Base-by-base conservation (phyloP, 2,113 vertebrate genomes). In the Gymnocephalus cernua region DNA sequence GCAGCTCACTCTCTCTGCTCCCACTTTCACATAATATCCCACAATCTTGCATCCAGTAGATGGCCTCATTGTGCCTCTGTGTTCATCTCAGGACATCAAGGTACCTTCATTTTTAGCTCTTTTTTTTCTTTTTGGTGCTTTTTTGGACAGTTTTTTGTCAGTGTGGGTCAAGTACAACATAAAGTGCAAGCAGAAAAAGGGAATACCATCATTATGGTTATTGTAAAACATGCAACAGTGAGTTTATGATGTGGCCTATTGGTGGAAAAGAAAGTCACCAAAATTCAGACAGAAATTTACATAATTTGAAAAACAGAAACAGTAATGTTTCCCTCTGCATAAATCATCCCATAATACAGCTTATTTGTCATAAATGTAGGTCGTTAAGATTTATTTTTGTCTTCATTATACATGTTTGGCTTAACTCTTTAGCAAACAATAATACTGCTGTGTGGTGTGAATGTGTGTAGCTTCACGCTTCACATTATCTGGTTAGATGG, bases 61-160 rank as follows among this genome's bases (percentile, higher is more conserved):
- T 94, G 94, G 93, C 93, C 83, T 84, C 91, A 82, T 93, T 87
- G 93, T 68, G 81, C 90, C 86, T 89, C 62, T 53, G 38, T 67
- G 71, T 93, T 91, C 74, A 87, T 64, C 21, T 29, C 61, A 78
- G 88, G 83, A 79, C 77, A 84, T 45, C 4, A 14, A 1, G 19
- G 18, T 47, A 32, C 38, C 45, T 68, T 80, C 53, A 48, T 56
- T 80, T 75, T 71, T 47, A 74, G 41, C 63, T 48, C 21, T 13
- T 29, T 13, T 65, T 65, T 59, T 11, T 27, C 45, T 45, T 61
- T 80, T 82, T 64, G 13, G n/a, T 32, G 48, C 73, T 65, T 78
- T 11, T 41, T 38, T 38, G 0, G 10, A 41, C 38, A 47, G 15
- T 48, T 18, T 61, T 61, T 23, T 62, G 21, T 23, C 38, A n/a